Conservation (phyloP, 2,797 vertebrate genomes). For the Acomys russatus region DNA sequence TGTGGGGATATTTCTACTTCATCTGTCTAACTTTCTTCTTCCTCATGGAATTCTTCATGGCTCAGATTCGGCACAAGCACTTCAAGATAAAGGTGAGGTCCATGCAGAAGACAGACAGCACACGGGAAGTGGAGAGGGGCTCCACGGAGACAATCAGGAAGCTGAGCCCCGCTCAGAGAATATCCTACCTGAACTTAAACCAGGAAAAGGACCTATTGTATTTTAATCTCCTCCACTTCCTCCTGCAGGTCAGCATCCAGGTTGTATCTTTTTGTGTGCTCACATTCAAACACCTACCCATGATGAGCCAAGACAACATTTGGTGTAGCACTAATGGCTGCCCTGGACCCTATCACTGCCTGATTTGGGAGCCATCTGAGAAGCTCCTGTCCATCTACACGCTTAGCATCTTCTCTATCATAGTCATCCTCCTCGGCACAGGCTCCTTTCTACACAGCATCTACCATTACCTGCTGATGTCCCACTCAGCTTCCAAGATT, state of each 20-base stretch:
- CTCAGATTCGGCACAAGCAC: conserved; percentile 66
- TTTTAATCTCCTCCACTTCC: conserved; percentile 78
- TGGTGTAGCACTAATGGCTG: conserved; percentile 3
- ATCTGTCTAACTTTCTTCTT: conserved; percentile 65
- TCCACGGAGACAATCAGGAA: conserved; percentile 65
- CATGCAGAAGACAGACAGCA: neutral
- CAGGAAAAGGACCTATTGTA: conserved; percentile 73
- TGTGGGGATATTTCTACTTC: conserved; percentile 64
- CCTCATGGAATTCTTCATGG: conserved; percentile 70
- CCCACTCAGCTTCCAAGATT: neutral
- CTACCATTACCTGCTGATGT: conserved; percentile 60
- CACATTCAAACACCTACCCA: conserved; percentile 66
- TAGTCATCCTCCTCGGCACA: conserved; percentile 45
- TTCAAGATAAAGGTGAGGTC: conserved; percentile 51
- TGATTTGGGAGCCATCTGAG: conserved; percentile 64
- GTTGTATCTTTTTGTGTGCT: conserved; percentile 75
- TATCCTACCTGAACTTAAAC: conserved; percentile 67
- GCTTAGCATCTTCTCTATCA: conserved; percentile 43
- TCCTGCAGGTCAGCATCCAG: conserved; percentile 74
- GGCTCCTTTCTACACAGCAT: conserved; percentile 45
- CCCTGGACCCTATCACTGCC: conserved; percentile 43
- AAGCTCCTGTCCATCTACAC: conserved; percentile 74
- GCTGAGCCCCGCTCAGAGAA: neutral
- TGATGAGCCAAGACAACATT: conserved; percentile 58
- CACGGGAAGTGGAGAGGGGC: neutral